These are phyloP conservation scores for Candidula unifasciata DNA, from an alignment of 2,888 invertebrate species.

Conservation along the genomic window DNA sequence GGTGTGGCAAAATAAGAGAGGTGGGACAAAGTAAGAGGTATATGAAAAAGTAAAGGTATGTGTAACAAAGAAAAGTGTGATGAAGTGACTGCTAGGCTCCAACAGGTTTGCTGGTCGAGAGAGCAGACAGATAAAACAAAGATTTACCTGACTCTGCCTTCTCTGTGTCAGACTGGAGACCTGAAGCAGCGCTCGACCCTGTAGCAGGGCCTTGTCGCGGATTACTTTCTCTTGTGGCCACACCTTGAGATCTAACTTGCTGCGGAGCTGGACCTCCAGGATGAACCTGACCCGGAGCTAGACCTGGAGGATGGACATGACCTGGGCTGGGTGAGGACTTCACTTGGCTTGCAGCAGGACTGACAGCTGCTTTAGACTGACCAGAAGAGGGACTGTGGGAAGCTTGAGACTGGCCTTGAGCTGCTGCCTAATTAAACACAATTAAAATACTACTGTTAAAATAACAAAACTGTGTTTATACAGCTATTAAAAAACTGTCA, in stretches of 20 bases:
- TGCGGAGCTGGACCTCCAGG: background rate
- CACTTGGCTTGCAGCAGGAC: constrained; percentile 35
- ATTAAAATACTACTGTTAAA: background rate
- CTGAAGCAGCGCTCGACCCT: background rate
- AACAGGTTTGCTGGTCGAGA: too few species aligned
- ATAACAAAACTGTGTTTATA: too few species aligned
- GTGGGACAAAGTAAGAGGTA: too few species aligned
- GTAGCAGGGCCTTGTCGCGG: background rate
- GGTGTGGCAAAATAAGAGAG: too few species aligned
- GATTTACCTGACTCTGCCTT: constrained; percentile 14
- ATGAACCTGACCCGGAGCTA: background rate
- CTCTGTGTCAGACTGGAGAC: background rate
- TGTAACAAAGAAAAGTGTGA: too few species aligned
- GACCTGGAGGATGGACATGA: background rate
- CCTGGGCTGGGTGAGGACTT: constrained; percentile 15
- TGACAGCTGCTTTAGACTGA: constrained; percentile 22
- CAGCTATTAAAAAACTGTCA: too few species aligned
- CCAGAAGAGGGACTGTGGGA: background rate
- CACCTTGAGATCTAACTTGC: background rate
- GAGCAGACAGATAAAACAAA: too few species aligned
- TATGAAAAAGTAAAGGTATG: too few species aligned
- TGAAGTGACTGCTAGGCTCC: too few species aligned
- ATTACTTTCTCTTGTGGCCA: background rate
- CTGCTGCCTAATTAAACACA: background rate
- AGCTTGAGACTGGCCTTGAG: background rate